Evolutionary conservation across 2,113 vertebrate species (phyloP).

Genomic region (Labrus mixtus): DNA sequence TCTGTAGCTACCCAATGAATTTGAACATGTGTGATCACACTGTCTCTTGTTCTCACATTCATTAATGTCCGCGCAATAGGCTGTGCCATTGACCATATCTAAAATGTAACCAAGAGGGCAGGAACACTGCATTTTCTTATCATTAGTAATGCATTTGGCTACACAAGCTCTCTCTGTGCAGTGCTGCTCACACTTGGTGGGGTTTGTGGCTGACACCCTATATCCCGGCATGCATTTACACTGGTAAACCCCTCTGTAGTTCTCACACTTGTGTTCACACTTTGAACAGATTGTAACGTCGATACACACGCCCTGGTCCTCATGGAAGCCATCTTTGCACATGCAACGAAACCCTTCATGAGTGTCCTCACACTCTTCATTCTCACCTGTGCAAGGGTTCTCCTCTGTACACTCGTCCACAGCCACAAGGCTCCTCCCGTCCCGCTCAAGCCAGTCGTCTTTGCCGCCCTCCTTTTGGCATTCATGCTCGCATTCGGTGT

Average conservation of each 20-base stretch:
- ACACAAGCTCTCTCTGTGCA: constrained; percentile 44
- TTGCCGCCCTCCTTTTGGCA: background rate
- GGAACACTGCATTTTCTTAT: no score
- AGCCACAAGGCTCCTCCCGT: constrained; percentile 39
- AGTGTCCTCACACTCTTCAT: constrained; percentile 36
- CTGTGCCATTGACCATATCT: fast-evolving
- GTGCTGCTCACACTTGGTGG: constrained; percentile 39
- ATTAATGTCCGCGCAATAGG: constrained; percentile 52
- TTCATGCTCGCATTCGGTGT: background rate
- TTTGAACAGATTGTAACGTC: background rate
- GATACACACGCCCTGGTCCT: constrained; percentile 50
- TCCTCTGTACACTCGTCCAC: constrained; percentile 49
- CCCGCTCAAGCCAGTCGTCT: constrained; percentile 13
- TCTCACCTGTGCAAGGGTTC: constrained; percentile 12
- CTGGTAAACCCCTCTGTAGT: background rate
- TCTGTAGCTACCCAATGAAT: constrained; percentile 8
- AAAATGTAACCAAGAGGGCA: constrained; percentile 55
- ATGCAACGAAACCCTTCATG: background rate
- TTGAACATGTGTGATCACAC: constrained; percentile 59
- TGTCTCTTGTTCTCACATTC: background rate
- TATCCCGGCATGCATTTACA: constrained; percentile 39
- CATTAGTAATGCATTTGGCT: no score
- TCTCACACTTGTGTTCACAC: constrained; percentile 69
- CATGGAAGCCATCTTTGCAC: constrained; percentile 11
- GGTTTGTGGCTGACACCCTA: constrained; percentile 26